Base-by-base conservation (phyloP, 2,113 vertebrate species). In the Girardinichthys multiradiatus region DNA sequence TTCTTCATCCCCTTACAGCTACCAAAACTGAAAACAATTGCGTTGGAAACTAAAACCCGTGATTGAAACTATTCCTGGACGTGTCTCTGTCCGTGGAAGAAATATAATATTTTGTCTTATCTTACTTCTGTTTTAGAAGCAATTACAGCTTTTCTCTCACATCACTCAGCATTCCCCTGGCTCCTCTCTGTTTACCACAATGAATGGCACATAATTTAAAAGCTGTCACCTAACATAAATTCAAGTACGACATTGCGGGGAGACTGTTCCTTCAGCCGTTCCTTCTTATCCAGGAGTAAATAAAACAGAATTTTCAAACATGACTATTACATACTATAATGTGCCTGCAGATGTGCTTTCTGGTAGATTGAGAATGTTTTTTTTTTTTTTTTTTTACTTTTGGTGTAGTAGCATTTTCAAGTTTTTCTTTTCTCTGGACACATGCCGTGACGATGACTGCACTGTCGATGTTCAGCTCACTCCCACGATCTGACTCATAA, bases 401-500 rank as follows among this genome's bases (percentile, higher is more conserved):
- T 51, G 42, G 24, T 11, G 37, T 28, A 58, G n/a, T 27, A 45
- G 37, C 42, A 21, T 67, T 64, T 79, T 67, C 59, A 45, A 79
- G 57, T 70, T 59, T 81, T 88, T 65, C 68, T 79, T 72, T 72
- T 65, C 70, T 45, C 1, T 42, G 70, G 78, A 75, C 66, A 42
- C 82, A 61, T 61, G 39, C 79, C 64, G 81, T 59, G 80, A 82
- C 31, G 70, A 70, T 59, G 83, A 72, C 69, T 72, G 57, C 24
- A 14, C 76, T 29, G 74, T 57, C 76, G 69, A 79, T 37, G 35
- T 74, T 67, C 64, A 31, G 67, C 81, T 74, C 67, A 85, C 88
- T 82, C 82, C 68, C 77, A 72, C 71, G 59, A 82, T 83, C 31
- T 76, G 83, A 64, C 83, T 83, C 71, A 37, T 68, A 57, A 24